Base-by-base conservation (phyloP, 2,888 invertebrate species). In the Spodoptera picta region DNA sequence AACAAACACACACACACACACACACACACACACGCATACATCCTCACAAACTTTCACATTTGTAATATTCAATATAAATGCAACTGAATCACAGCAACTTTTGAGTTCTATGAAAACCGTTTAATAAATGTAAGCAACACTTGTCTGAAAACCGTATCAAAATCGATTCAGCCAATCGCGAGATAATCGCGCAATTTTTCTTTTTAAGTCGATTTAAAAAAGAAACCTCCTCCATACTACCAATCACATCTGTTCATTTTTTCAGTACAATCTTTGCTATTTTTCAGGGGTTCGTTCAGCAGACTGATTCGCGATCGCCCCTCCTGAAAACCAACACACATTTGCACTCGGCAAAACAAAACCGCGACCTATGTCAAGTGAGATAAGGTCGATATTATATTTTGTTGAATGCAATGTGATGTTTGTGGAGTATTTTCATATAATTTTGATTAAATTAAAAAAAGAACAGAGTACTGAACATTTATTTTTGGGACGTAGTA, bases 371-470 rank as follows among this genome's bases (percentile, higher is more conserved):
- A 36, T 36, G 9, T 36, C 36, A 36, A 36, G 9, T 36, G 1
- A 0, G 36, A 36, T 36, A 36, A 36, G 36, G 36, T 36, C 36
- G 36, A 7, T 6, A 36, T 6, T 36, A 9, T 5, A 9, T 41
- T 53, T 45, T 31, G 4, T 5, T 1, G 19, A 12, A 1, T 10
- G 51, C 12, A 10, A 27, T 47, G 41, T 50, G 23, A 53, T 50
- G 19, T 71, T 62, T 61, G 31, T 19, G 19, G 46, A 51, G 63
- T 64, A 72, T 82, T 83, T 82, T 77, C 68, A 79, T 74, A 78
- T 81, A 82, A 81, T 83, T 83, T 82, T 82, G 79, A 80, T 84
- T 81, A 83, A 83, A 84, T 84, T 80, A 74, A 77, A 80, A 83
- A 83, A 80, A 70, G 36, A 83, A 80, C 68, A 52, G 57, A 45